Percentiles rank a stretch among this genome's conserved stretches.
These are phyloP conservation scores for Ptychoptera albimana DNA, from an alignment of 2,888 invertebrate species.

Conservation along the genomic window DNA sequence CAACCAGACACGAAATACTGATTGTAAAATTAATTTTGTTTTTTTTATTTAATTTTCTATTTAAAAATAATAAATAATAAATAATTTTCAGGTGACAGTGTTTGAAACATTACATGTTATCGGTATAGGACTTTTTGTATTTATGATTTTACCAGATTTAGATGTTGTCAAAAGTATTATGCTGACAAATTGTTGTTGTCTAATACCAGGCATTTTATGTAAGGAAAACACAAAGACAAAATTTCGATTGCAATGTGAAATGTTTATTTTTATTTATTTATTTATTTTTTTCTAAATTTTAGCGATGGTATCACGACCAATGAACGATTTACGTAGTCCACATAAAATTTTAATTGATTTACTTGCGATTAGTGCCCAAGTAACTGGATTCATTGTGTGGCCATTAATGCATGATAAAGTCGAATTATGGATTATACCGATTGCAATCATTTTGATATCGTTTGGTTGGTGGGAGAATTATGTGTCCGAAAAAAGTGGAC, in stretches of 20 bases:
- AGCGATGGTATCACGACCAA: constrained; percentile 6
- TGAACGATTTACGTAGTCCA: constrained; percentile 18
- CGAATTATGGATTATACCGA: constrained; percentile 42
- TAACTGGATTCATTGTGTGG: constrained; percentile 52
- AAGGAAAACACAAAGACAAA: constrained; percentile 30
- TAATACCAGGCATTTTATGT: constrained; percentile 65
- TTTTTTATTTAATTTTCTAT: neutral
- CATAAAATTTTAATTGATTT: constrained; percentile 37
- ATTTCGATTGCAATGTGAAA: neutral
- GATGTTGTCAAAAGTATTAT: constrained; percentile 70
- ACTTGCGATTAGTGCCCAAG: constrained; percentile 45
- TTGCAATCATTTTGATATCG: constrained; percentile 51
- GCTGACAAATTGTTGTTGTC: constrained; percentile 69
- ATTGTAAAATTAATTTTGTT: constrained; percentile 30
- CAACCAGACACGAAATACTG: constrained; percentile 37
- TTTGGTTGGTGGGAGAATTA: constrained; percentile 79
- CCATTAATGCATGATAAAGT: constrained; percentile 37
- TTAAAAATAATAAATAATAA: neutral
- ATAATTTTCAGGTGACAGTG: constrained; percentile 37
- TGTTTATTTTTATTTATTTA: neutral
- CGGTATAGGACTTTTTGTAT: constrained; percentile 60
- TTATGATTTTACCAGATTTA: constrained; percentile 60
- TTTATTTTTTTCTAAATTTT: neutral
- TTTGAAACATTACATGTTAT: constrained; percentile 64
- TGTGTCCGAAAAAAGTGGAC: constrained; percentile 31